phyloP scores from a whole-genome alignment of 2,888 invertebrate species.

The Allacma fusca region DNA sequence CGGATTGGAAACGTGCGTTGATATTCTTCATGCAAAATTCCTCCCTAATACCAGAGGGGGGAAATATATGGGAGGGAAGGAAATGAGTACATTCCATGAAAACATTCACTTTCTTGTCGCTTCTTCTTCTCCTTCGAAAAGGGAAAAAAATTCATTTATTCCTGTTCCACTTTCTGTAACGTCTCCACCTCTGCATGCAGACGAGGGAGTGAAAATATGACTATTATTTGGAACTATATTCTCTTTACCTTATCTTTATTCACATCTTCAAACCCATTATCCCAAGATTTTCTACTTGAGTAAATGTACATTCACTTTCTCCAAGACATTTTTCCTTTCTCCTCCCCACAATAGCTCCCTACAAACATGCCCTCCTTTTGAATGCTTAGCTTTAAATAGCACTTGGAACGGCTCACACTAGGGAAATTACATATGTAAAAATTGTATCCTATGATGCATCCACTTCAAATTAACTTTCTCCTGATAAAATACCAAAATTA shows the following conservation, averaged over 20 bases:
- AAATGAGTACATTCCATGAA: not conserved
- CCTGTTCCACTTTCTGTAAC: not conserved
- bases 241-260: constrained; percentile 10
- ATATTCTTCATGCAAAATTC: constrained; percentile 17
- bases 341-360: no score
- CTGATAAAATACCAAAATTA: no score
- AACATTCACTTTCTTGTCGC: not conserved
- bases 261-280: not conserved
- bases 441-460: no score
- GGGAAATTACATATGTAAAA: no score
- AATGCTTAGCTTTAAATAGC: no score
- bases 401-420: no score
- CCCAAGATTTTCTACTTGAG: not conserved
- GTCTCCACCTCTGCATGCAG: not conserved
- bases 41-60: not conserved
- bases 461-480: no score
- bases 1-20: constrained; percentile 28
- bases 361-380: no score
- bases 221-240: no score
- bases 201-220: not conserved
- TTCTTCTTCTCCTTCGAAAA: not conserved
- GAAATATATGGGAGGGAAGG: not conserved
- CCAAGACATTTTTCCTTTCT: no score
- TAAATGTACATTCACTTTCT: not conserved
- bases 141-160: not conserved